These are phyloP conservation scores for Eudasyphora cyanicolor DNA, from an alignment of 2,888 invertebrate species.

Conservation along the genomic window DNA sequence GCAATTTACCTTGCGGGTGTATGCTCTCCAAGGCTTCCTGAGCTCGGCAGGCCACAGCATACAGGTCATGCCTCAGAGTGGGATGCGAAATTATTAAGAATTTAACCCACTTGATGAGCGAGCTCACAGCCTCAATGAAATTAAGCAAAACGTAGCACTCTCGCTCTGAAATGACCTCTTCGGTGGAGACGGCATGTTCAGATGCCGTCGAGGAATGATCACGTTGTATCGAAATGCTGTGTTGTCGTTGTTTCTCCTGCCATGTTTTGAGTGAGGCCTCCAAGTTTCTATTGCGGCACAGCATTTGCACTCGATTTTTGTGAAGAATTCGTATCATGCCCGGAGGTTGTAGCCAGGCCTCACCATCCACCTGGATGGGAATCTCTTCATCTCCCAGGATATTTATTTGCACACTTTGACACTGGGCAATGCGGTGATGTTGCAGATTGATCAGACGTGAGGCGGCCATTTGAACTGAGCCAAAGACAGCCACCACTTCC, in stretches of 20 bases:
- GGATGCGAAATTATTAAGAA: conserved; percentile 86
- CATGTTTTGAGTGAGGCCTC: conserved; percentile 94
- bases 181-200: conserved; percentile 77
- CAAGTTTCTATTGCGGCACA: conserved; percentile 93
- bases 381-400: conserved; percentile 96
- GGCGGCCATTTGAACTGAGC: conserved; percentile 98
- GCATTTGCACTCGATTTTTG: conserved; percentile 98
- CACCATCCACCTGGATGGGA: conserved; percentile 97
- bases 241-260: conserved; percentile 90
- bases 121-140: conserved; percentile 91
- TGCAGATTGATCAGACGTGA: conserved; percentile 96
- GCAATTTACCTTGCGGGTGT: conserved; percentile 90
- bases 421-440: conserved; percentile 98
- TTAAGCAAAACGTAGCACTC: conserved; percentile 83
- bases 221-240: conserved; percentile 81
- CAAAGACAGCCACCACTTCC: conserved; percentile 98
- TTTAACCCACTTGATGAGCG: conserved; percentile 92
- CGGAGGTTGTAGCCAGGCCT: conserved; percentile 98
- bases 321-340: conserved; percentile 97
- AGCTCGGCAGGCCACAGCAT: conserved; percentile 87
- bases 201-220: conserved; percentile 79
- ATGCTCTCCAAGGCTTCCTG: conserved; percentile 86
- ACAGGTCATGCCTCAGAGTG: conserved; percentile 86
- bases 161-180: conserved; percentile 81
- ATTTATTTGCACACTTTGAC: conserved; percentile 96